phyloP scores from a whole-genome alignment of 2,797 vertebrate species.

The Typhlichthys eigenmanni region DNA sequence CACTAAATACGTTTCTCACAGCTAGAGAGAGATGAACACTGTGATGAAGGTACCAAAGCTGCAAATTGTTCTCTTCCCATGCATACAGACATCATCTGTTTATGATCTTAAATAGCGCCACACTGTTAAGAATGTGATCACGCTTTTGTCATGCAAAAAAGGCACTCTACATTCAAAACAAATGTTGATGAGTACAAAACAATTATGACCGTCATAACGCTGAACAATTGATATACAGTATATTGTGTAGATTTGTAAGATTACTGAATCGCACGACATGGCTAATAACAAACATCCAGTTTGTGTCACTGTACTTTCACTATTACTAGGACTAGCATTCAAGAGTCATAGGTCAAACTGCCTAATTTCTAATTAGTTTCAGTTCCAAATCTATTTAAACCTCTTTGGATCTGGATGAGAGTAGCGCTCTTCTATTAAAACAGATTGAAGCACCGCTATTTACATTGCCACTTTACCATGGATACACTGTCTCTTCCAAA shows the following conservation, averaged over 20 bases:
- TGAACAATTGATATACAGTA: neutral
- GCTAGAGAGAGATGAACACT: neutral
- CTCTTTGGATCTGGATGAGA: conserved; percentile 44
- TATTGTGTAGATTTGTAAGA: conserved; percentile 8
- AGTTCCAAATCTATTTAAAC: conserved; percentile 67
- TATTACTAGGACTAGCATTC: conserved; percentile 27
- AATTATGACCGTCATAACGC: conserved; percentile 5
- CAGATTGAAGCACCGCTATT: conserved; percentile 34
- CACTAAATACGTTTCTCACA: neutral
- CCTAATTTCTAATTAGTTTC: conserved; percentile 33
- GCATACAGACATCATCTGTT: conserved; percentile 26
- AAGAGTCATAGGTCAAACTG: conserved; percentile 56
- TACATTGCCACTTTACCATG: conserved; percentile 16
- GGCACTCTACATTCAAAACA: conserved; percentile 23
- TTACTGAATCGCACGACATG: neutral
- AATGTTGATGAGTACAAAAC: conserved; percentile 10
- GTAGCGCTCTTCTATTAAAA: conserved; percentile 31
- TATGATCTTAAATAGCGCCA: conserved; percentile 1
- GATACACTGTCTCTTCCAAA: conserved; percentile 11
- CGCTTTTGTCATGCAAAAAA: conserved; percentile 32
- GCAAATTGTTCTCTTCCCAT: conserved; percentile 27
- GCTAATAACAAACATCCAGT: neutral
- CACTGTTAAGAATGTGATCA: conserved; percentile 38
- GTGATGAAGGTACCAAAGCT: conserved; percentile 21
- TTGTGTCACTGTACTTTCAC: conserved; percentile 17